A percentile compares a stretch with the other conserved stretches of the same genome.
Conservation (phyloP, 2,888 invertebrate genomes). For the Pristionchus exspectatus region DNA sequence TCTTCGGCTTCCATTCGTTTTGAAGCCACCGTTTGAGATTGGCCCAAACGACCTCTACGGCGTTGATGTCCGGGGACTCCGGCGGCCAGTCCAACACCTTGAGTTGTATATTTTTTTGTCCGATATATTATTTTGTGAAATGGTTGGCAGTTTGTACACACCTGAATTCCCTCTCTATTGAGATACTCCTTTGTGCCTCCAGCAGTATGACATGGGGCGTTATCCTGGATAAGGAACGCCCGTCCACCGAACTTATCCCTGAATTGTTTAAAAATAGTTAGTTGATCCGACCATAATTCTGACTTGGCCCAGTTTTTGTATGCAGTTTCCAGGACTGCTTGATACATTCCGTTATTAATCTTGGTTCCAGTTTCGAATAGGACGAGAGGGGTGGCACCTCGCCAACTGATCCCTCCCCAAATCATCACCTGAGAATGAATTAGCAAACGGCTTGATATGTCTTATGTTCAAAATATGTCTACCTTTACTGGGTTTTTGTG, state of each 20-base stretch:
- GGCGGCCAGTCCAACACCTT: neutral
- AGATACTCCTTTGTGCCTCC: neutral
- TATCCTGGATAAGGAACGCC: neutral
- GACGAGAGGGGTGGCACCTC: neutral
- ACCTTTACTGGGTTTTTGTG: neutral
- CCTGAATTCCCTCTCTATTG: neutral
- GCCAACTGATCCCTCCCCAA: neutral
- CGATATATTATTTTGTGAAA: too few relatives aligned
- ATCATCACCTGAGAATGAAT: neutral
- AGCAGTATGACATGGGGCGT: neutral
- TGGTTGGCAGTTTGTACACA: neutral
- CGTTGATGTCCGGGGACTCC: conserved; percentile 24
- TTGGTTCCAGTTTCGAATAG: neutral
- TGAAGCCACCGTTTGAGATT: conserved; percentile 29
- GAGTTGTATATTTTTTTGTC: too few relatives aligned
- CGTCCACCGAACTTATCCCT: neutral
- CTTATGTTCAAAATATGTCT: neutral
- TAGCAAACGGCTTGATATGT: neutral
- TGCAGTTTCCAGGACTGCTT: neutral
- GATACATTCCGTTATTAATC: neutral
- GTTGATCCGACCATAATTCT: neutral
- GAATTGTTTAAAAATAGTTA: neutral
- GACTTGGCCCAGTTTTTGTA: conserved; percentile 3
- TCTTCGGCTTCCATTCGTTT: neutral
- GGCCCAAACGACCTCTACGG: neutral